Evolutionary conservation across 53 echinoderm and acorn worm species (phyloP).

Genomic region (Holothuria scabra): DNA sequence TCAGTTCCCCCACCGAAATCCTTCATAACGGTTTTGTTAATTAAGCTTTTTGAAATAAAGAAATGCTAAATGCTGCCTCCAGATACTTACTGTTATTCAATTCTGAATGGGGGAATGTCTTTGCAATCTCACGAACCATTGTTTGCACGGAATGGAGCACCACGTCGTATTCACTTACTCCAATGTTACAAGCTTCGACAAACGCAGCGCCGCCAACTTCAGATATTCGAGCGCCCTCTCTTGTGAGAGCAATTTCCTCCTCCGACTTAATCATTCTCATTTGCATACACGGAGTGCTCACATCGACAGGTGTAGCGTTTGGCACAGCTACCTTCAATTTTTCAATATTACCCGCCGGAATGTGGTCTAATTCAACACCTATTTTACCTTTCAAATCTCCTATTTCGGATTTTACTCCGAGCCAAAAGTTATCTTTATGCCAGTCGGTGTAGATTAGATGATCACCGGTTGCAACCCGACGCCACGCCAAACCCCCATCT

Average conservation of each 20-base stretch:
- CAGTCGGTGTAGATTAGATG: conserved; percentile 90
- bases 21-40: no score
- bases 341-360: conserved; percentile 59
- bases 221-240: conserved; percentile 73
- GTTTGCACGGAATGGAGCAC: conserved; percentile 66
- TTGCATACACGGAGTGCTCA: conserved; percentile 75
- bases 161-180: conserved; percentile 83
- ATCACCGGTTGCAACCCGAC: conserved; percentile 67
- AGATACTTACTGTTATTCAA: conserved; percentile 81
- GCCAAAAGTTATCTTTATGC: conserved; percentile 89
- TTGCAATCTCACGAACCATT: conserved; percentile 89
- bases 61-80: no score
- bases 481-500: conserved; percentile 84
- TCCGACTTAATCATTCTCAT: conserved; percentile 84
- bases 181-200: conserved; percentile 70
- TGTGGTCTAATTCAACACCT: conserved; percentile 70
- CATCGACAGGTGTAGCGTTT: conserved; percentile 66
- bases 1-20: no score
- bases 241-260: conserved; percentile 82
- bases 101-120: conserved; percentile 65
- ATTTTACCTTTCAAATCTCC: conserved; percentile 73
- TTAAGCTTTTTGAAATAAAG: background rate
- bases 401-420: conserved; percentile 70
- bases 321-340: conserved; percentile 68
- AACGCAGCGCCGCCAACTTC: conserved; percentile 82